Base-by-base conservation (phyloP, 2,113 vertebrate species). In the Otus sunia region DNA sequence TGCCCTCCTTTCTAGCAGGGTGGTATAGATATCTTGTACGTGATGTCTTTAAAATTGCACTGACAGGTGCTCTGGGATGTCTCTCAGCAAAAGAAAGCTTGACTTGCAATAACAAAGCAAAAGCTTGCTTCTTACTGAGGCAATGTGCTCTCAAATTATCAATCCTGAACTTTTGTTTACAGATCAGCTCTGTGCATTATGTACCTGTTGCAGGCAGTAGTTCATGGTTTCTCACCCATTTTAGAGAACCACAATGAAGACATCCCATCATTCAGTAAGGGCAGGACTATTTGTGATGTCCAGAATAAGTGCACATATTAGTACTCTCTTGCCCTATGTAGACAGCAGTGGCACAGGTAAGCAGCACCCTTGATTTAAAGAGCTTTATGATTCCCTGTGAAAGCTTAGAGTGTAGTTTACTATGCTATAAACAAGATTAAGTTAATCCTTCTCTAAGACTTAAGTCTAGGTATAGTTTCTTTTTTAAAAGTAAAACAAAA, bases 221-320 rank as follows among this genome's bases (percentile, higher is more conserved):
- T 34, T 23, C 6, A 4, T 27, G 50, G 13, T 59, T 58, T 53
- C 11, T 50, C 52, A 58, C 3, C 1, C 25, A 34, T 20, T 90
- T 50, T 37, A 36, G 27, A 73, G 77, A 83, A 45, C 5, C 6
- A 23, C 25, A 34, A 4, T 20, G 11, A 62, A 63, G 41, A 15
- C 7, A 43, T 10, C 10, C 7, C 5, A 22, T 45, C 36, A n/a
- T 49, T 78, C 71, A 52, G 6, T 30, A 72, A 79, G 78, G 37
- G 10, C 12, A 73, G 32, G 21, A 34, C 4, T 41, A 39, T 30
- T 29, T 0, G 0, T 59, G 34, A 19, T 43, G n/a, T 25, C 26
- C 59, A 21, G 18, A 83, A 80, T 2, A 52, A 52, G 8, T 9
- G 2, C 18, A 36, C 13, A 4, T 59, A 26, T 34, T 11, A 26